Percentiles rank a stretch among this genome's conserved stretches.
Conservation (phyloP, 2,888 invertebrate species). For the Polydrusus pterygomalis region DNA sequence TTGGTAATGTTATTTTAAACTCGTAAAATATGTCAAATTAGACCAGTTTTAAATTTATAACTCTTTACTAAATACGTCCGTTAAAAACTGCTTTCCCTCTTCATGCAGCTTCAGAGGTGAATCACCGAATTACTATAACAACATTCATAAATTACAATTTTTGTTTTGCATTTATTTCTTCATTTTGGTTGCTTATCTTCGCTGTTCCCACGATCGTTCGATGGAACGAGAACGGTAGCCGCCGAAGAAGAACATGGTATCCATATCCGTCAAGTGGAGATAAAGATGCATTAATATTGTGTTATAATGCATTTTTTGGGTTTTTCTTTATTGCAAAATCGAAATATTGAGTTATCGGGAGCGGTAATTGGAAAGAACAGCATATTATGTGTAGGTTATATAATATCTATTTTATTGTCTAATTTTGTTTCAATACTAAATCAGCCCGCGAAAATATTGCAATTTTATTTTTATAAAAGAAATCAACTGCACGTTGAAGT, state of each 20-base stretch:
- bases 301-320: slow-evolving; percentile 31
- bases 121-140: not conserved
- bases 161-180: slow-evolving; percentile 11
- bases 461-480: too few species aligned
- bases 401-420: too few species aligned
- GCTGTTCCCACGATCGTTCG: slow-evolving; percentile 31
- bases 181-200: slow-evolving; percentile 21
- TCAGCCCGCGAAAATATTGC: too few species aligned
- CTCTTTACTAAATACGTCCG: too few species aligned
- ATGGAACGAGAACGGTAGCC: slow-evolving; percentile 56
- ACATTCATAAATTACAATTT: not conserved
- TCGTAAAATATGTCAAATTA: too few species aligned
- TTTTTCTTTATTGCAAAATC: not conserved
- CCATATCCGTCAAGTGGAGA: slow-evolving; percentile 62
- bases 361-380: not conserved
- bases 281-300: slow-evolving; percentile 58
- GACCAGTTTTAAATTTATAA: too few species aligned
- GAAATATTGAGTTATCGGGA: not conserved
- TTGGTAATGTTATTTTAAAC: too few species aligned
- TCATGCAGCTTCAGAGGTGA: too few species aligned
- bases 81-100: too few species aligned
- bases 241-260: slow-evolving; percentile 57
- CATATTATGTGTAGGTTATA: too few species aligned
- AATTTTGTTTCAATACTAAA: too few species aligned
- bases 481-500: too few species aligned